These are phyloP conservation scores for Drosophila grimshawi DNA, from an alignment of 1,140 invertebrate species.

Conservation along the genomic window DNA sequence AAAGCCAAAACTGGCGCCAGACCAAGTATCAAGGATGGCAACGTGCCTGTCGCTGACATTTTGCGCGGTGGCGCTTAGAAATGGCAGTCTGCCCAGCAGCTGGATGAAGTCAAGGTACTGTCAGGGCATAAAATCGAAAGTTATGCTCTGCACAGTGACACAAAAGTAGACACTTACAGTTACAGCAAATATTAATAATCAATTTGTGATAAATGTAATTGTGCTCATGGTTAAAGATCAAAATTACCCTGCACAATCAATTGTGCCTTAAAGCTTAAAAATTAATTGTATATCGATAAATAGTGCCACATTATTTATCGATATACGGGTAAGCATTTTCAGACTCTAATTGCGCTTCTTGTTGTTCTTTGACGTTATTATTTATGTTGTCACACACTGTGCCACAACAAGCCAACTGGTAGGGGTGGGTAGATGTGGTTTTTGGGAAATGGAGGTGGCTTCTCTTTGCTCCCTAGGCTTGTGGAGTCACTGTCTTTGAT, in stretches of 20 bases:
- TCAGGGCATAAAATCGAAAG: conserved; percentile 20
- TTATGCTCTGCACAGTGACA: conserved; percentile 10
- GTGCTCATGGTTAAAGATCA: background rate
- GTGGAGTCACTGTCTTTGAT: conserved; percentile 33
- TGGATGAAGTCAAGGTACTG: conserved; percentile 43
- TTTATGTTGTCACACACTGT: background rate
- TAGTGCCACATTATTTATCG: too few relatives aligned
- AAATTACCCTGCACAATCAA: too few relatives aligned
- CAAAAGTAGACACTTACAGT: background rate
- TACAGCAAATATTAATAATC: background rate
- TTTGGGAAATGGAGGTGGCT: background rate
- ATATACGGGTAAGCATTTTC: background rate
- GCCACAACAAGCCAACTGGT: background rate
- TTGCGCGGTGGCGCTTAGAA: conserved; percentile 49
- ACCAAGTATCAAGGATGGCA: conserved; percentile 40
- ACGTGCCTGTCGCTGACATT: conserved; percentile 42
- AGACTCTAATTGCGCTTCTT: background rate
- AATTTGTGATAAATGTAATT: background rate
- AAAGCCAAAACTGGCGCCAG: conserved; percentile 66
- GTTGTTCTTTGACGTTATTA: background rate
- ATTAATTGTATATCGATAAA: too few relatives aligned
- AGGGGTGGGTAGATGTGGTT: too few relatives aligned
- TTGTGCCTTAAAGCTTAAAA: too few relatives aligned
- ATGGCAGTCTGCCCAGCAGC: conserved; percentile 60
- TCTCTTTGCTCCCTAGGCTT: conserved; percentile 15